Conservation (phyloP, 2,113 vertebrate genomes). For the Daboia siamensis region DNA sequence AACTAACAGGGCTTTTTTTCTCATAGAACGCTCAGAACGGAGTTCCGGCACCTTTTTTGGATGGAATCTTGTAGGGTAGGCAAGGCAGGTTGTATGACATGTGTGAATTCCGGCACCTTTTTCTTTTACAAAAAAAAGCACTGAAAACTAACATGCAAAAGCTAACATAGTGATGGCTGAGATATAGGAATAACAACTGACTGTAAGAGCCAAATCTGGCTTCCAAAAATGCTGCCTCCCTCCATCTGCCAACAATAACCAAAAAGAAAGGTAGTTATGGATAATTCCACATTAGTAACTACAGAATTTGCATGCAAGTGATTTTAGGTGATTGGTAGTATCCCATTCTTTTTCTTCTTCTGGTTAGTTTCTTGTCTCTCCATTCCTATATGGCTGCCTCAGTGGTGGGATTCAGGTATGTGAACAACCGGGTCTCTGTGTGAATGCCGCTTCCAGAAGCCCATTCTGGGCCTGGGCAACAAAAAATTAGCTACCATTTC, state of each 20-base stretch:
- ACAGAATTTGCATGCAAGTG: not conserved
- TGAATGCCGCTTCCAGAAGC: no score
- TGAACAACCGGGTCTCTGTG: no score
- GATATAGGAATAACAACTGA: not conserved
- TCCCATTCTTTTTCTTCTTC: not conserved
- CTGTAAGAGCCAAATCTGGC: not conserved
- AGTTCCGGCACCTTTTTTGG: no score
- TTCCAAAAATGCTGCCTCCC: not conserved
- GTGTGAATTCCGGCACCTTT: no score
- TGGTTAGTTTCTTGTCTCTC: not conserved
- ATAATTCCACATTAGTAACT: not conserved
- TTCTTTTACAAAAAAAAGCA: no score
- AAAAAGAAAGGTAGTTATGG: not conserved
- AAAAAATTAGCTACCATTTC: no score
- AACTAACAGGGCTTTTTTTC: not conserved
- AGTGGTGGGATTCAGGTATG: no score
- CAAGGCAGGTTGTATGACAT: no score
- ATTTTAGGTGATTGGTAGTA: not conserved
- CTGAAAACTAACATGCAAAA: not conserved
- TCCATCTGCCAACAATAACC: not conserved
- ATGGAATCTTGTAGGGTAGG: no score
- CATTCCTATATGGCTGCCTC: not conserved
- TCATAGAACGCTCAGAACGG: no score
- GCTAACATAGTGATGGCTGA: not conserved
- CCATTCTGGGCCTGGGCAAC: no score